phyloP scores from a whole-genome alignment of 2,113 vertebrate genomes.

The Apteryx owenii region DNA sequence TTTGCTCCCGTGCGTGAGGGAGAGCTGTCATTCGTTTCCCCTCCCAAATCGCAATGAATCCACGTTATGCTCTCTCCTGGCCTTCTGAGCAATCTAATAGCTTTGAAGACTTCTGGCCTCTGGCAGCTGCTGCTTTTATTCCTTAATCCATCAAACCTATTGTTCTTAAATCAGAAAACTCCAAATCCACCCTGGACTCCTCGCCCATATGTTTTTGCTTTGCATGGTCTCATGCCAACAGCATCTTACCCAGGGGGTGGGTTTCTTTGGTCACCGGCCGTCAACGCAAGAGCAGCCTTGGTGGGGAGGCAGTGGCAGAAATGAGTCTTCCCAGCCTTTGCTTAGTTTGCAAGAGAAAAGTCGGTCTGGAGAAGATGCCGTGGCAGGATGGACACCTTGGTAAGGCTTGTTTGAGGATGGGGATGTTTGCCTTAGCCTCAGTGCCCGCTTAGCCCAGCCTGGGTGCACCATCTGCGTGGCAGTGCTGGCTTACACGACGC shows the following conservation, averaged over 20 bases:
- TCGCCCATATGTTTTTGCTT: background rate
- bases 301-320: background rate
- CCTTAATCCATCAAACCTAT: background rate
- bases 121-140: background rate
- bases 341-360: background rate
- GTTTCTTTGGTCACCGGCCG: background rate
- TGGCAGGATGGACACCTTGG: background rate
- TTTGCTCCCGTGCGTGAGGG: background rate
- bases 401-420: background rate
- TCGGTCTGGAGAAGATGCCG: background rate
- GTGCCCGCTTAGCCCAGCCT: background rate
- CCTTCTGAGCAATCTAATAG: background rate
- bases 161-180: background rate
- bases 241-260: rapidly evolving
- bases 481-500: background rate
- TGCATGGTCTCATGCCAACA: background rate
- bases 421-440: background rate
- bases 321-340: background rate
- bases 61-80: background rate
- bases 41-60: background rate
- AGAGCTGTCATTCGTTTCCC: background rate
- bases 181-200: background rate
- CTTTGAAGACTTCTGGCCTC: background rate
- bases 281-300: background rate
- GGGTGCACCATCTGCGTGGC: no score